These are phyloP conservation scores for Hypomecis atomaria DNA, from an alignment of 2,888 invertebrate genomes.

Conservation along the genomic window DNA sequence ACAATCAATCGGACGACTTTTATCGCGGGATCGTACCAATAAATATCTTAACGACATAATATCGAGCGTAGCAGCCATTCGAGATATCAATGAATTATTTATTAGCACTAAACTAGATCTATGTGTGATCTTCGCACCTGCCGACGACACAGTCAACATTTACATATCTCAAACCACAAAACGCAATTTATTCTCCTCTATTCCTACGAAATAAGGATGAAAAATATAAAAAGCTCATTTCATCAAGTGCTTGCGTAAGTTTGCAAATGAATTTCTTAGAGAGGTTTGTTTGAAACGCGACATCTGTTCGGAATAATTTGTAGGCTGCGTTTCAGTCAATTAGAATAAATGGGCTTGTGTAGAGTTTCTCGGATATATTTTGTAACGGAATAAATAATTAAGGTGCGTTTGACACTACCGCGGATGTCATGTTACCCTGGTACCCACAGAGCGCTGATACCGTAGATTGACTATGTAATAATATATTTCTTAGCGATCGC, in stretches of 20 bases:
- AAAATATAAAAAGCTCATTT: not conserved
- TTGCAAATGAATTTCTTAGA: slow-evolving; percentile 15
- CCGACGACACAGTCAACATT: not conserved
- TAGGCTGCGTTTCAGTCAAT: slow-evolving; percentile 19
- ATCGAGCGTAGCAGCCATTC: slow-evolving; percentile 21
- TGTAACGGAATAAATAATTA: not conserved
- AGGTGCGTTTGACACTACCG: too few species aligned
- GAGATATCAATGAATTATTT: slow-evolving; percentile 28
- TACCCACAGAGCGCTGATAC: too few species aligned
- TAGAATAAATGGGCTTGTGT: slow-evolving; percentile 18
- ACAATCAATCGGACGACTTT: slow-evolving; percentile 20
- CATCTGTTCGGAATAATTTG: slow-evolving; percentile 26
- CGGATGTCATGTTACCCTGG: too few species aligned
- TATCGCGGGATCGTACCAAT: slow-evolving; percentile 17
- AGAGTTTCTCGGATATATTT: not conserved
- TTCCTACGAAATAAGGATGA: not conserved
- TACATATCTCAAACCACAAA: not conserved
- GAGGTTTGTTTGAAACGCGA: slow-evolving; percentile 15
- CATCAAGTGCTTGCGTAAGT: not conserved
- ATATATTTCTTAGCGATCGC: too few species aligned
- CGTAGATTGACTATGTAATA: too few species aligned
- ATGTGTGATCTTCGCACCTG: slow-evolving; percentile 28
- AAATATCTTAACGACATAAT: slow-evolving; percentile 30
- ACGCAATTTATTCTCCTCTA: not conserved
- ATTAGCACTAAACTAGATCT: slow-evolving; percentile 25